Base-by-base conservation (phyloP, 2,888 invertebrate genomes). In the Galerucella pusilla region DNA sequence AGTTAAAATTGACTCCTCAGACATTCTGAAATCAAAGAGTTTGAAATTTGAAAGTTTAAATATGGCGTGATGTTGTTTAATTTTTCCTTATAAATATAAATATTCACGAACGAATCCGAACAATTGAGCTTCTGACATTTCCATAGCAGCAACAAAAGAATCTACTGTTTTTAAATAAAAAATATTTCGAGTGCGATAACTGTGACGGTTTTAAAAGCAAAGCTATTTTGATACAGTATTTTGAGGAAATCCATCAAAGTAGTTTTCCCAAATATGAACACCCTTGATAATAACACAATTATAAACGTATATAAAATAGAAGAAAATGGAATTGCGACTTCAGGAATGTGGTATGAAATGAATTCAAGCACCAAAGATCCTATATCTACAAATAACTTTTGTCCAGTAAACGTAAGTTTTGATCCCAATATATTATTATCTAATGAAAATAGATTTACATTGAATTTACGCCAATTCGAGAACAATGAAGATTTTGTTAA, bases 171-270 rank as follows among this genome's bases (percentile, higher is more conserved):
- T 70, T 57, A 66, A 74, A 74, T 68, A 72, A 63, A 61, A 74
- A 74, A 74, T 46, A 71, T 42, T 74, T 64, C 28, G 57, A 54
- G 69, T 64, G 71, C 60, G 61, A 75, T 75, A 49, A 16, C 74
- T 72, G 68, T 75, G 61, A 70, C 71, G 74, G 68, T 75, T 70
- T 60, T 70, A 66, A 73, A 78, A 79, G 83, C 85, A 85, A 83
- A 83, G 85, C 84, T 84, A 80, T 81, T 85, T 83, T 85, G 85
- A 85, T 85, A 81, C 77, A 78, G 79, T 74, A 75, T 73, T 75
- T 79, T 71, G 74, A 75, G 60, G 71, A 71, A 61, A 64, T 69
- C 66, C 78, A 85, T 85, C 85, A 83, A 85, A 85, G 85, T 77
- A 80, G 84, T 83, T 84, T 79, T 81, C 78, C 80, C 82, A 80